Base-by-base conservation (phyloP, 2,888 invertebrate genomes). In the Metellina segmentata region DNA sequence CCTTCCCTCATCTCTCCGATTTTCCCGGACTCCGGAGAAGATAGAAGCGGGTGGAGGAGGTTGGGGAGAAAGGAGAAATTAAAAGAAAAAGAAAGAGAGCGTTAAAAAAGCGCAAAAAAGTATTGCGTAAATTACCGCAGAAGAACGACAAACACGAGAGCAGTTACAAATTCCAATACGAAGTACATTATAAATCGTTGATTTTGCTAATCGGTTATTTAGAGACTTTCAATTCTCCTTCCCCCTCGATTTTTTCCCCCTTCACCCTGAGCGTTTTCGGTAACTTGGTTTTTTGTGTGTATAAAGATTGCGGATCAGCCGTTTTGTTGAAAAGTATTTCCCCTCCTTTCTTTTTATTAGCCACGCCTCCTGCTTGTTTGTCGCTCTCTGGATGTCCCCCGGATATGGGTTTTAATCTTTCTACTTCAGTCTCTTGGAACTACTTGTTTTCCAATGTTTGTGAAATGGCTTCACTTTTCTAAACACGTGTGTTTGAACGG, bases 121-220 rank as follows among this genome's bases (percentile, higher is more conserved):
- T 20, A 61, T 75, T n/a, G 72, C 78, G 86, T 91, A 91, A 91
- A 91, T 91, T 91, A 81, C 91, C 52, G 72, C 86, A 53, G 51
- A n/a, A 20, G 69, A 82, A 74, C 52, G 71, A 82, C 72, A 77
- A 83, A 87, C 77, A 77, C 34, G 81, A 82, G 86, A 87, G 83
- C 83, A 87, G 87, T 91, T 82, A 87, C 86, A 86, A 86, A 86
- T 91, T 91, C 91, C 91, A 87, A 91, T 91, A 91, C 87, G 91
- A 52, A 81, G 52, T 82, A 72, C 91, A 87, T 91, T 91, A 91
- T 91, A 87, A 86, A 91, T 87, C 91, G 91, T 91, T 91, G 91
- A 91, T 87, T 91, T 78, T 87, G 87, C 87, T 87, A 91, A 91
- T 87, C 91, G 91, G 87, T 91, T 91, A 91, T 91, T 91, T 91